Base-by-base conservation (phyloP, 2,797 vertebrate genomes). In the Leuciscus waleckii region DNA sequence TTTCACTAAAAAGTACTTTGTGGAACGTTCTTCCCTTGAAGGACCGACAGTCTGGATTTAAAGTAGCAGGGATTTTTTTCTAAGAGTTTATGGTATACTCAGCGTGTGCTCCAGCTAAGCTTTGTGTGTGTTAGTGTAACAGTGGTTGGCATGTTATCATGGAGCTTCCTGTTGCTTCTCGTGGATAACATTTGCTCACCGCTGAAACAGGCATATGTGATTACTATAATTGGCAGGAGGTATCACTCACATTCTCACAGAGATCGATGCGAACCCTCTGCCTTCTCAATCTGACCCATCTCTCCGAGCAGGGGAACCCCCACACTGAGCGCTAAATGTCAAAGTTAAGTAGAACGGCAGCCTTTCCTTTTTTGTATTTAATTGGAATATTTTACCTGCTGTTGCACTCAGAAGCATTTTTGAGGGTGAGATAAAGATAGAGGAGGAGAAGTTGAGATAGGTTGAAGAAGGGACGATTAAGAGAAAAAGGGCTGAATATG, bases 221-320 rank as follows among this genome's bases (percentile, higher is more conserved):
- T 89, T 91, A 87, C 84, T 75, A 77, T 89, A 89, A 89, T 86
- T 84, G 87, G 65, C 85, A 84, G 78, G 39, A 81, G 83, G 85
- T 90, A 86, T 87, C 85, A 82, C 83, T 89, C 78, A 79, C 80
- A 90, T 90, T 87, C 86, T 89, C 89, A 87, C 83, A 88, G 67
- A 87, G 81, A 91, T 91, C 26, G 86, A 88, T 85, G 79, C 74
- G 23, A 56, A 77, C 86, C 89, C 32, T 87, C 69, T 75, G 83
- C 67, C 82, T 79, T 83, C 85, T 89, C 89, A 91, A 88, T 88
- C 86, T 86, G 88, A 85, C 85, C 68, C 83, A 82, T 87, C 87
- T 88, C 39, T 89, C 46, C 58, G 54, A 82, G 41, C n/a, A 32
- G 63, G 65, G 58, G 65, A 74, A 68, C 11, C 79, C 69, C 56